Conservation (phyloP, 2,888 invertebrate species). For the Cyclophora albipunctata region DNA sequence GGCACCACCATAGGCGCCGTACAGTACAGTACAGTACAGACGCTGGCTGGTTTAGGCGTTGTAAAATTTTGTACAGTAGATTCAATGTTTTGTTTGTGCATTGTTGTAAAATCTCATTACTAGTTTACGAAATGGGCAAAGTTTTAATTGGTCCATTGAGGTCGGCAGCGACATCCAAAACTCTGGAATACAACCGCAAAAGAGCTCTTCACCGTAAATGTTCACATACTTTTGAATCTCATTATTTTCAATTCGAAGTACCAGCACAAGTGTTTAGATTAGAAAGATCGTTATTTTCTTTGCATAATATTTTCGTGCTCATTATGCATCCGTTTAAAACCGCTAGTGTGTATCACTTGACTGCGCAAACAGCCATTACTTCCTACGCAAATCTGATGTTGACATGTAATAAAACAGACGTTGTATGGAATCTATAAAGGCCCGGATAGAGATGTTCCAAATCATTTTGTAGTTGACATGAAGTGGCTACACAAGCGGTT, state of each 20-base stretch:
- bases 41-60: too few species aligned
- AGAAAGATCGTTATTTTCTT: conserved; percentile 31
- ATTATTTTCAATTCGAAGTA: conserved; percentile 28
- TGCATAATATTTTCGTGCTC: conserved; percentile 18
- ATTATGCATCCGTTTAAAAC: conserved; percentile 21
- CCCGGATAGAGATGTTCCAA: conserved; percentile 32
- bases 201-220: conserved; percentile 27
- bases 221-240: conserved; percentile 29
- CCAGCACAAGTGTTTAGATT: conserved; percentile 30
- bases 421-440: conserved; percentile 31
- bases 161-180: conserved; percentile 29
- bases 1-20: too few species aligned
- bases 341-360: conserved; percentile 8
- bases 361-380: conserved; percentile 17
- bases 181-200: conserved; percentile 26
- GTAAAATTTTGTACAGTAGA: too few species aligned
- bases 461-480: conserved; percentile 29
- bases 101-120: conserved; percentile 15
- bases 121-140: conserved; percentile 25
- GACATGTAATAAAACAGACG: conserved; percentile 40
- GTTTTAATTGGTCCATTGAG: conserved; percentile 51
- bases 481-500: conserved; percentile 31
- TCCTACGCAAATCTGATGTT: conserved; percentile 34
- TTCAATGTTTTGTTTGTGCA: too few species aligned
- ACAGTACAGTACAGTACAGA: too few species aligned